Percentiles rank a stretch among this genome's conserved stretches.
Evolutionary conservation across 2,797 vertebrate genomes (phyloP).

Genomic region (Amazona finschi): DNA sequence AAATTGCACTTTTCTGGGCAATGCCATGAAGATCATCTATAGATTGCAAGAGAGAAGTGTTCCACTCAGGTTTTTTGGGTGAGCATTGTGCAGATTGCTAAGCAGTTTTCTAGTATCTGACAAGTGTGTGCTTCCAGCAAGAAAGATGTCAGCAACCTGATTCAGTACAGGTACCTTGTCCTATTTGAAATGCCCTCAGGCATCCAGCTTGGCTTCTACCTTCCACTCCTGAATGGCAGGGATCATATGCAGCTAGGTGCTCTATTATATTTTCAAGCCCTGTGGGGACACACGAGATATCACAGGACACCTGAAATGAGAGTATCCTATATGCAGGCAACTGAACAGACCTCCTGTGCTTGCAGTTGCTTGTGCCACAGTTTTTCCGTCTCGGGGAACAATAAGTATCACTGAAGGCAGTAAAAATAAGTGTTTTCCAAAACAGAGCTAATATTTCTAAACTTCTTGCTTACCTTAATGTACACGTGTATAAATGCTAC

Average conservation of each 20-base stretch:
- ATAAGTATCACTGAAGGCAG: neutral
- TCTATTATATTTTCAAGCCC: neutral
- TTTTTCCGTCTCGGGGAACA: neutral
- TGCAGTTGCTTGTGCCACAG: neutral
- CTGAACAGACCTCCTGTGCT: neutral
- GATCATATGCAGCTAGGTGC: neutral
- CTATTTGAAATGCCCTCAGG: neutral
- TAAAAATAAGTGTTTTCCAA: neutral
- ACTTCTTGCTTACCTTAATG: neutral
- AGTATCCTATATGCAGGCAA: neutral
- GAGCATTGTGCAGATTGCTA: neutral
- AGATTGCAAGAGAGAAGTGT: neutral
- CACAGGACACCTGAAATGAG: neutral
- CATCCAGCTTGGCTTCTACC: neutral
- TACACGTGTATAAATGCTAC: neutral
- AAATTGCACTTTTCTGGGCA: constrained; percentile 1
- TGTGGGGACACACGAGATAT: neutral
- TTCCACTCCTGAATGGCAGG: neutral
- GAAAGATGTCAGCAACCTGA: neutral
- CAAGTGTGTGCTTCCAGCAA: neutral
- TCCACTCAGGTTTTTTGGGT: neutral
- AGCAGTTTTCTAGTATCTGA: neutral
- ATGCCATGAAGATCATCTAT: neutral
- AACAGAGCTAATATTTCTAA: neutral
- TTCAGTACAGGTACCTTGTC: neutral